These are phyloP conservation scores for Psittacula echo DNA, from an alignment of 2,797 vertebrate species.

Conservation along the genomic window DNA sequence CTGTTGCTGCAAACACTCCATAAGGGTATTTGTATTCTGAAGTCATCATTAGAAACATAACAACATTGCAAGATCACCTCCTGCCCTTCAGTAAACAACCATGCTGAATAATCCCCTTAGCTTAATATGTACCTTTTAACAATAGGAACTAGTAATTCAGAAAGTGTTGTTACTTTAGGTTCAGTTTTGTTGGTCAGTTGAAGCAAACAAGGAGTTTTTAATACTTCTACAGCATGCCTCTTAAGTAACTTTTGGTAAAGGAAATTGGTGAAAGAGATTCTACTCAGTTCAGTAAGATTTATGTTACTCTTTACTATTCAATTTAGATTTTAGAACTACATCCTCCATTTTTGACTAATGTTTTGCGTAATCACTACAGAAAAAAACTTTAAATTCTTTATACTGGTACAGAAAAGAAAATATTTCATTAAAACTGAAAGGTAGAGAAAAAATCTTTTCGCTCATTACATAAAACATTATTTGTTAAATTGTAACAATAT, in stretches of 20 bases:
- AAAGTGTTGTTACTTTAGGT: not conserved
- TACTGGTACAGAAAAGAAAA: not conserved
- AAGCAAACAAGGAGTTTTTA: not conserved
- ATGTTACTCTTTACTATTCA: not conserved
- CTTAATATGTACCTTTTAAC: not conserved
- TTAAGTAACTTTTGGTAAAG: not conserved
- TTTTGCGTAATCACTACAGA: not conserved
- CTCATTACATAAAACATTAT: not conserved
- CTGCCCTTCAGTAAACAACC: not conserved
- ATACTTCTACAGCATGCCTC: not conserved
- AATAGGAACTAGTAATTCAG: not conserved
- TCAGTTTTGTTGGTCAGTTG: not conserved
- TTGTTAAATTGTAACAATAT: conserved; percentile 7
- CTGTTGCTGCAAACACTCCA: not conserved
- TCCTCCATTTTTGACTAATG: not conserved
- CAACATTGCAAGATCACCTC: not conserved
- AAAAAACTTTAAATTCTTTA: not conserved
- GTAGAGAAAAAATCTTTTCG: not conserved
- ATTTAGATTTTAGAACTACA: not conserved
- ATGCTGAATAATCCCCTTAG: not conserved
- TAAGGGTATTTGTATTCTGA: not conserved
- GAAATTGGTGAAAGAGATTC: not conserved
- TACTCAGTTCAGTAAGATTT: not conserved
- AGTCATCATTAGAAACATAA: not conserved
- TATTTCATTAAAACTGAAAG: not conserved